These are phyloP conservation scores for Cynoglossus semilaevis DNA, from an alignment of 2,113 vertebrate genomes.

Conservation along the genomic window DNA sequence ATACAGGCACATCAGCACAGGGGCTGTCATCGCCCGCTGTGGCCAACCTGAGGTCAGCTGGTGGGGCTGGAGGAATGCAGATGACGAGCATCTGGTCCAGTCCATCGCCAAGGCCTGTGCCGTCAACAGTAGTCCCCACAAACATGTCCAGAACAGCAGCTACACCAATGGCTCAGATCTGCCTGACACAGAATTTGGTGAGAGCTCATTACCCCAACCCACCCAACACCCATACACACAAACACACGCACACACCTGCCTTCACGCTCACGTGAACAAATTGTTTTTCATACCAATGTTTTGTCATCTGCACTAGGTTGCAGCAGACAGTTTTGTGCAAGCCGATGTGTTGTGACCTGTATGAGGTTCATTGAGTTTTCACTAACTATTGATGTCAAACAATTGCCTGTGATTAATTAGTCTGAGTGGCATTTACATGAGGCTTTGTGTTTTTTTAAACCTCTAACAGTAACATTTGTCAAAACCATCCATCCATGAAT, in stretches of 20 bases:
- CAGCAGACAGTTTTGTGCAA: conserved; percentile 27
- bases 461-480: neutral
- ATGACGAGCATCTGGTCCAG: conserved; percentile 94
- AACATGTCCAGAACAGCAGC: conserved; percentile 77
- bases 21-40: conserved; percentile 94
- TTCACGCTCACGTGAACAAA: neutral
- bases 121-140: conserved; percentile 78
- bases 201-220: no score
- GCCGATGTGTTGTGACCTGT: conserved; percentile 35
- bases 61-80: conserved; percentile 98
- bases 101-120: conserved; percentile 94
- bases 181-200: conserved; percentile 91
- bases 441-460: neutral
- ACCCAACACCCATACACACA: neutral
- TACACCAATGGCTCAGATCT: conserved; percentile 83
- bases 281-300: neutral
- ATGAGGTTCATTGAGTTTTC: conserved; percentile 3
- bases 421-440: neutral
- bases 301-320: conserved; percentile 3
- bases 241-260: neutral
- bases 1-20: conserved; percentile 89
- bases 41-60: conserved; percentile 98
- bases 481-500: neutral
- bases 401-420: neutral
- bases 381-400: conserved; percentile 8